Percentiles rank a stretch among this genome's conserved stretches.
Conservation (phyloP, 1,140 invertebrate genomes). For the Drosophila arawakana region DNA sequence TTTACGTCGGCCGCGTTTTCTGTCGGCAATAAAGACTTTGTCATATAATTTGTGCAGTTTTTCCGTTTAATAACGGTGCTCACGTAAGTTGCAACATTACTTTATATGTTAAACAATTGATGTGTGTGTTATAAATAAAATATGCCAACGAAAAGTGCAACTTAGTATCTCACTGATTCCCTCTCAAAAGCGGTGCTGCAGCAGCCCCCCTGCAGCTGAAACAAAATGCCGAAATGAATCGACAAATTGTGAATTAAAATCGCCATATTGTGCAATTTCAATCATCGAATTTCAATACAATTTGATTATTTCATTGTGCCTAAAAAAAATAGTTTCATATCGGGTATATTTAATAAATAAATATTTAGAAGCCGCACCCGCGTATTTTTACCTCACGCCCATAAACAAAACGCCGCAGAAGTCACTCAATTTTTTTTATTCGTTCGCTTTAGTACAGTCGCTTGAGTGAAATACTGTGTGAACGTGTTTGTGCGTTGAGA, state of each 20-base stretch:
- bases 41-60: conserved; percentile 42
- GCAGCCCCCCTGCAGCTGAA: conserved; percentile 58
- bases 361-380: conserved; percentile 30
- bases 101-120: not conserved
- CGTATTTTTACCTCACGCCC: conserved; percentile 62
- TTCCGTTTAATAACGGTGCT: conserved; percentile 24
- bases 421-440: conserved; percentile 62
- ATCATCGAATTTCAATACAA: not conserved
- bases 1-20: conserved; percentile 68
- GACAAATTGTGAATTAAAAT: conserved; percentile 77
- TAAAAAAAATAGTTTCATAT: not conserved
- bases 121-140: not conserved
- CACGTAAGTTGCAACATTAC: conserved; percentile 47
- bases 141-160: conserved; percentile 6
- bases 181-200: conserved; percentile 35
- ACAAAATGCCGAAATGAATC: conserved; percentile 56
- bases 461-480: conserved; percentile 62
- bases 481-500: conserved; percentile 32
- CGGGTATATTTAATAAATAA: conserved; percentile 3
- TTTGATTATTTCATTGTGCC: not conserved
- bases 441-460: conserved; percentile 80
- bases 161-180: conserved; percentile 21
- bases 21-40: conserved; percentile 45
- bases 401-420: conserved; percentile 81
- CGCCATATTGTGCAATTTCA: conserved; percentile 61